Evolutionary conservation across 2,888 invertebrate species (phyloP), one percentile per base, ranked within the genome.

Genomic region (Watsonalla cultraria): DNA sequence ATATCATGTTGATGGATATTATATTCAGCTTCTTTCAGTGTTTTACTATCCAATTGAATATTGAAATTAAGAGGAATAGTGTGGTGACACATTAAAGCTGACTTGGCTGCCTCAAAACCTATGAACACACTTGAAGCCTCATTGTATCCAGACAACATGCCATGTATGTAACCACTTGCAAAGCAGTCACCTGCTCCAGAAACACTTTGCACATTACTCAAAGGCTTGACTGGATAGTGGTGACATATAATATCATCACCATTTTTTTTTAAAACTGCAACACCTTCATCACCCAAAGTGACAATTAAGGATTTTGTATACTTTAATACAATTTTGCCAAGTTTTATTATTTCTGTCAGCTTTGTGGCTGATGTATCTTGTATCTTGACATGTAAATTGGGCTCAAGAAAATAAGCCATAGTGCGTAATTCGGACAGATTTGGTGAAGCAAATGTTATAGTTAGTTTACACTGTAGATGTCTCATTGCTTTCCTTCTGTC

Each of bases 101-200:
- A 79, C 60, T 83, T 83, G 0, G 96, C 95, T 15, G 94, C 92
- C 54, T 91, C 79, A 59, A 94, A 92, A 0, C 94, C 96, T 14
- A 93, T 77, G 5, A 90, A 82, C 9, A 95, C 86, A 73, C 94
- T 93, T 54, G 89, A 79, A 49, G 92, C 83, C 76, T 95, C 93
- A 6, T 80, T 64, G 45, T 86, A 79, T 0, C 92, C 92, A 39
- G 77, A 78, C 33, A 96, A 76, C 71, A 94, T 84, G 0, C 93
- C 94, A 24, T 92, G 82, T 54, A 95, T 93, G 66, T 95, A 93
- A 0, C 95, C 96, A 72, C 94, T 93, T 5, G 93, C 91, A 68
- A 94, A 93, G 76, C 95, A 95, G 72, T 96, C 96, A 1, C 96
- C 96, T 15, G 96, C 96, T 5, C 96, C 96, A n/a, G 95, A 96